A percentile compares a stretch with the other conserved stretches of the same genome.
phyloP scores from a whole-genome alignment of 2,888 invertebrate species.

The Eilema griseolum region DNA sequence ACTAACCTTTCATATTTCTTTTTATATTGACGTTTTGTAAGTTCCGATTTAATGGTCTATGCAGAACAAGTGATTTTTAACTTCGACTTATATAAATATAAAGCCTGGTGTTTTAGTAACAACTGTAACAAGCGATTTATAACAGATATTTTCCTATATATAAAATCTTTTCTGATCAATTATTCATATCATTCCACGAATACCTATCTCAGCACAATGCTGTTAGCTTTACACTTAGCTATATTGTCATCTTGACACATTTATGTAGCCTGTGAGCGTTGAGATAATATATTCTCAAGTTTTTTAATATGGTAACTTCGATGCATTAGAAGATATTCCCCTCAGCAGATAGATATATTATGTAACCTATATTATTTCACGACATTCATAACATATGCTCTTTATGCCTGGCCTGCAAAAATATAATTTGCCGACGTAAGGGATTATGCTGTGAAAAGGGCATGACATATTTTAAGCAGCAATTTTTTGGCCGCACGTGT shows the following conservation, averaged over 20 bases:
- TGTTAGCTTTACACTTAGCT: not conserved
- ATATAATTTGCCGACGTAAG: slow-evolving; percentile 38
- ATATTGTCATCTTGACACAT: slow-evolving; percentile 2
- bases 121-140: not conserved
- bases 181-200: slow-evolving; percentile 1
- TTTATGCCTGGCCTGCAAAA: slow-evolving; percentile 27
- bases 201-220: slow-evolving; percentile 1
- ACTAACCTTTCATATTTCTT: too few species aligned
- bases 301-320: slow-evolving; percentile 18
- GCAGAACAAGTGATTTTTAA: too few species aligned
- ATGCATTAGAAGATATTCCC: slow-evolving; percentile 1
- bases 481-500: slow-evolving; percentile 25
- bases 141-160: not conserved
- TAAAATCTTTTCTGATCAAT: not conserved
- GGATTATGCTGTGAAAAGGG: slow-evolving; percentile 44
- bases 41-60: too few species aligned
- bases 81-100: too few species aligned
- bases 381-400: slow-evolving; percentile 26
- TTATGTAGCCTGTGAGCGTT: not conserved
- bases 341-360: not conserved
- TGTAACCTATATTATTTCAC: slow-evolving; percentile 28
- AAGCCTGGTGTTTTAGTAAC: not conserved
- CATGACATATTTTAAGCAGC: slow-evolving; percentile 39
- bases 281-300: slow-evolving; percentile 10
- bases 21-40: too few species aligned